phyloP scores from a whole-genome alignment of 1,140 invertebrate genomes.

The Sweltsa coloradensis region DNA sequence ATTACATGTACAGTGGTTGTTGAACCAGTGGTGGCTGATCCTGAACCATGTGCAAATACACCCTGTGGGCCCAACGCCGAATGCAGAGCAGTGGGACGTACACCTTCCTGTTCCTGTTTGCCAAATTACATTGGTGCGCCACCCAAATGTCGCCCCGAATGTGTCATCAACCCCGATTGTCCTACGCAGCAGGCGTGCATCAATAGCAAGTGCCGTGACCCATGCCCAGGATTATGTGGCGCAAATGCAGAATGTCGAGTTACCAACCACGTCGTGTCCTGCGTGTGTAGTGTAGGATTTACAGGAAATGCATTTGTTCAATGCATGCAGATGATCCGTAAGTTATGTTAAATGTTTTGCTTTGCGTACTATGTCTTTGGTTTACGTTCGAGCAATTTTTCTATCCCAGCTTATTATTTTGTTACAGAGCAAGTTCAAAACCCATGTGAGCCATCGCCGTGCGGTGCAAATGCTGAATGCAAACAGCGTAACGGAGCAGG shows the following conservation, averaged over 20 bases:
- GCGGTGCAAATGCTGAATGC: conserved; percentile 50
- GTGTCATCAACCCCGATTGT: conserved; percentile 65
- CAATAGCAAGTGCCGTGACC: conserved; percentile 60
- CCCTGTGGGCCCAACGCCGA: conserved; percentile 68
- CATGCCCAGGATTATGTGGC: conserved; percentile 66
- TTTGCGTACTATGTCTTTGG: not conserved
- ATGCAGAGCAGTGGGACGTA: conserved; percentile 44
- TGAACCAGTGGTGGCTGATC: conserved; percentile 14
- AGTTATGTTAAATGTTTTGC: conserved; percentile 8
- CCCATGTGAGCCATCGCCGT: conserved; percentile 45
- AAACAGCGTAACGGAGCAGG: conserved; percentile 43
- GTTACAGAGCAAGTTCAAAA: conserved; percentile 24
- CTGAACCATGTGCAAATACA: conserved; percentile 57
- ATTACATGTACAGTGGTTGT: conserved; percentile 2
- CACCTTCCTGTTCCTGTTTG: conserved; percentile 56
- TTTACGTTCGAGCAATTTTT: not conserved
- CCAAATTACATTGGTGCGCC: conserved; percentile 54
- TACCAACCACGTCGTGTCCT: conserved; percentile 61
- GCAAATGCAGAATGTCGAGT: conserved; percentile 61
- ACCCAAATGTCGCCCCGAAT: conserved; percentile 61
- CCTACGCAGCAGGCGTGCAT: conserved; percentile 57
- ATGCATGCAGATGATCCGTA: conserved; percentile 34
- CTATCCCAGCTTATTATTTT: conserved; percentile 11
- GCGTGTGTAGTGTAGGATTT: conserved; percentile 57
- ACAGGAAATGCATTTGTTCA: conserved; percentile 62